Evolutionary conservation across 2,888 invertebrate species (phyloP), one percentile per base, ranked within the genome.

Genomic region (Eilema griseolum): DNA sequence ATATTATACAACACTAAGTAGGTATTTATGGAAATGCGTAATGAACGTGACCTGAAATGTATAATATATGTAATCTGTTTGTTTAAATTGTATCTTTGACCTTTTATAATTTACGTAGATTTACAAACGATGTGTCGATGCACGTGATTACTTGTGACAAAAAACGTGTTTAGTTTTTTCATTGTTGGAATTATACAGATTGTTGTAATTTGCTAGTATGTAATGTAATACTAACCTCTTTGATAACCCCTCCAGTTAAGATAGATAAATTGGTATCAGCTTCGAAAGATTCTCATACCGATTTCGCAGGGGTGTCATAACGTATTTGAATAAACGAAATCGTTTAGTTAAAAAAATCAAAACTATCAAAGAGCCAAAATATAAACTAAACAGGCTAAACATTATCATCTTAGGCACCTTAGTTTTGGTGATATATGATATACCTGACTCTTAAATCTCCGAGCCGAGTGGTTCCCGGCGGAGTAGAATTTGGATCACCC

Each of bases 11-110:
- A 67, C n/a, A 24, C 4, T 65, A n/a, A 62, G 24, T 68, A 62
- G 56, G 56, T 33, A 62, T 57, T 20, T 12, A 60, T 56, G 61
- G 12, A 31, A 59, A 66, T 33, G 28, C 64, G 64, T 57, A 68
- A 46, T 65, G n/a, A 26, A 28, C 41, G 28, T 52, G 67, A 57
- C 56, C 66, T 62, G 26, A 65, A 69, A 66, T 60, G 2, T 72
- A 5, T 12, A 56, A 3, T 72, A 5, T 12, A 56, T 64, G 57
- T 64, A 69, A 69, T 66, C 68, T 63, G 26, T 66, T 61, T 61
- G 41, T 52, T 57, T 61, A 16, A 73, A 69, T 66, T 66, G 57
- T 69, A 64, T 62, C 63, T 69, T 74, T 74, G 69, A 79, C 68
- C 71, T 56, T 61, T 41, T 37, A 24, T 4, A 16, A 60, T 28